Base-by-base conservation (phyloP, 2,113 vertebrate genomes). In the Pseudopipra pipra region DNA sequence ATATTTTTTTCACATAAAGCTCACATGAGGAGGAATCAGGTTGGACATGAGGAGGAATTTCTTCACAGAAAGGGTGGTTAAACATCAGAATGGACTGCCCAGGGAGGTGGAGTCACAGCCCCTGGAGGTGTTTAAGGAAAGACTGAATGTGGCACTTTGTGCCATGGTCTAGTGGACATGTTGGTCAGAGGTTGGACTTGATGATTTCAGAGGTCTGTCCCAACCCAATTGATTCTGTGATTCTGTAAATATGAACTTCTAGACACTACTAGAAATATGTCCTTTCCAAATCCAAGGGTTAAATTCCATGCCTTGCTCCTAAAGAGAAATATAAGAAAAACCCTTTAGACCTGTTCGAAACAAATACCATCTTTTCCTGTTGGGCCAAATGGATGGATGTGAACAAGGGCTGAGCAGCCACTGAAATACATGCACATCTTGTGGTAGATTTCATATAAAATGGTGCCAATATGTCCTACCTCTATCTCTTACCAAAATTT, bases 391-490 rank as follows among this genome's bases (percentile, higher is more conserved):
- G 28, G 54, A 65, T 20, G 9, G 20, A 65, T 43, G 46, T 82
- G 46, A 66, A 21, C 44, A 86, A 88, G 24, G 31, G 35, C 28
- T 84, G 30, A 59, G 21, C 47, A 91, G 39, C 12, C 56, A 47
- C 18, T n/a, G 19, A 71, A 84, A 84, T 5, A 28, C 0, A 0
- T 12, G 28, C 8, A 3, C 15, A 19, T 35, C 30, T 54, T 74
- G 28, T 39, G 51, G 15, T 27, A 66, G 37, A 28, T 84, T 65
- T 92, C 24, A 8, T 20, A 5, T n/a, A 39, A 80, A 22, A 58
- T 67, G 21, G 18, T 90, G 43, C 21, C 55, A 80, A 22, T 7
- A 5, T 49, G 7, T 71, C 39, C 74, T 47, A 51, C 6, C 8
- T 41, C 24, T 59, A 27, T 46, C 11, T 73, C 49, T 66, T 24